These are phyloP conservation scores for Chitala chitala DNA, from an alignment of 2,113 vertebrate genomes.

Conservation along the genomic window DNA sequence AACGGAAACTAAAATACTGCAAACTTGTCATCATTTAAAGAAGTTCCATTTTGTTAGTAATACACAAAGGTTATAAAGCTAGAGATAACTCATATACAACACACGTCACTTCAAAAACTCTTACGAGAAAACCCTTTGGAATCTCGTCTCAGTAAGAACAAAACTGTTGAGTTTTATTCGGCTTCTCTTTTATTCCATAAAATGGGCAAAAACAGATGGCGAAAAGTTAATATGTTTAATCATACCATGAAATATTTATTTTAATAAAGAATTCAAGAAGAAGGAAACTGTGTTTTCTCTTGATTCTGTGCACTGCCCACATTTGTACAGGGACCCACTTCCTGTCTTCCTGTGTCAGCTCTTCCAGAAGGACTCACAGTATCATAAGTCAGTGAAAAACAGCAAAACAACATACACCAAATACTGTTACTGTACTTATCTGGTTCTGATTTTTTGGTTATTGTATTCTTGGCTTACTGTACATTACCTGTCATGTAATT, in stretches of 20 bases:
- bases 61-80: not conserved
- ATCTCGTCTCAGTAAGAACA: not conserved
- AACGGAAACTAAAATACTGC: conserved; percentile 39
- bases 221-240: not conserved
- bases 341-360: no score
- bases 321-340: not conserved
- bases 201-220: not conserved
- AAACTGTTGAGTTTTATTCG: not conserved
- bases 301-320: not conserved
- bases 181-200: conserved; percentile 3
- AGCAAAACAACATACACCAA: no score
- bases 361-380: no score
- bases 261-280: not conserved
- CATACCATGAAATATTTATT: conserved; percentile 9
- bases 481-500: no score
- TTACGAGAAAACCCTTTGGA: not conserved
- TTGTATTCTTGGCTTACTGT: no score
- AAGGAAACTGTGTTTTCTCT: not conserved
- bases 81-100: not conserved
- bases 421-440: no score
- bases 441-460: no score
- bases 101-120: not conserved
- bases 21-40: conserved; percentile 25
- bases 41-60: conserved; percentile 24
- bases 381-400: no score